Evolutionary conservation across 1,140 invertebrate genomes (phyloP).

Genomic region (Drosophila teissieri): DNA sequence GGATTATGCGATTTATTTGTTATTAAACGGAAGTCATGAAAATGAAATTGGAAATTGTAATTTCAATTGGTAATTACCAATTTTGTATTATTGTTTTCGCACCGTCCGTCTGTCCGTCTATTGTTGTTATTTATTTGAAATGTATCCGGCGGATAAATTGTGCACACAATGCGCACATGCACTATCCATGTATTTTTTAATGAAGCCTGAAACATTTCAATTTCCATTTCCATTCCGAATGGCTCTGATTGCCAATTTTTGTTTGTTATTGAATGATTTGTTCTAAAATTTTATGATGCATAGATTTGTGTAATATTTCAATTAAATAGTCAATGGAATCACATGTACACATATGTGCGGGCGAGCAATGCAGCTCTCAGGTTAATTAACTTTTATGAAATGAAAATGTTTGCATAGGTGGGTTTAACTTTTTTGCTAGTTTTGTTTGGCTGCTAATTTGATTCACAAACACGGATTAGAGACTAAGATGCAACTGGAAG

Average conservation of each 20-base stretch:
- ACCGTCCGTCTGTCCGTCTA: conserved; percentile 29
- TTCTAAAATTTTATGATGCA: conserved; percentile 78
- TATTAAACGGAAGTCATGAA: conserved; percentile 84
- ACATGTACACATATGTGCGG: conserved; percentile 20
- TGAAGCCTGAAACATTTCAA: conserved; percentile 80
- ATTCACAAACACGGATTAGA: conserved; percentile 18
- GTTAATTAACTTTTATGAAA: conserved; percentile 59
- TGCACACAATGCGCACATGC: conserved; percentile 33
- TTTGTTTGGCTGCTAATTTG: conserved; percentile 42
- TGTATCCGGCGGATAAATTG: conserved; percentile 78
- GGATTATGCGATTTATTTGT: conserved; percentile 84
- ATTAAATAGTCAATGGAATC: conserved; percentile 77
- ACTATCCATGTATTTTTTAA: conserved; percentile 64
- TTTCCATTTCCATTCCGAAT: conserved; percentile 38
- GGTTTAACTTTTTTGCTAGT: conserved; percentile 35
- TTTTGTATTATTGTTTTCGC: conserved; percentile 60
- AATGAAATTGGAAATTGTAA: conserved; percentile 62
- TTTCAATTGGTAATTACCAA: conserved; percentile 75
- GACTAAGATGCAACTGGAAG: background rate
- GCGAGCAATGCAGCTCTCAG: conserved; percentile 9
- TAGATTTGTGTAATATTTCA: conserved; percentile 80
- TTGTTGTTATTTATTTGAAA: conserved; percentile 78
- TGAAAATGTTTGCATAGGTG: conserved; percentile 53
- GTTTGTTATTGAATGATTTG: conserved; percentile 70
- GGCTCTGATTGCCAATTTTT: conserved; percentile 57